Conservation (phyloP, 2,888 invertebrate species). For the Endomychus coccineus region DNA sequence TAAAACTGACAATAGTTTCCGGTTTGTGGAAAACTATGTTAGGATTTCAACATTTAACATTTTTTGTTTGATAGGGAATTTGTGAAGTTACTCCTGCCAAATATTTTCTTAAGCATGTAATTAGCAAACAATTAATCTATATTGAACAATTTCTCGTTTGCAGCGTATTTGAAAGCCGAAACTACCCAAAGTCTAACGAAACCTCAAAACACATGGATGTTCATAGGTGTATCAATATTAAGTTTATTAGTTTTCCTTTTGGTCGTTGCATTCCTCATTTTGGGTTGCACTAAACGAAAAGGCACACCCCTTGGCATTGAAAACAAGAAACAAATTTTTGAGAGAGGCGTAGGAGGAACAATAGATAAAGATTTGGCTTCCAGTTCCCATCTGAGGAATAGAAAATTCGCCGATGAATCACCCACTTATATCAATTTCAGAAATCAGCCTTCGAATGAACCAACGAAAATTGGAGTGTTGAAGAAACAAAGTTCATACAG, state of each 20-base stretch:
- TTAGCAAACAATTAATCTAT: too few relatives aligned
- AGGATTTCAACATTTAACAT: too few relatives aligned
- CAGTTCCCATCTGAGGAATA: constrained; percentile 44
- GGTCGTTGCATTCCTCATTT: constrained; percentile 48
- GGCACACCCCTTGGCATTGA: constrained; percentile 28
- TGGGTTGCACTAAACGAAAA: constrained; percentile 46
- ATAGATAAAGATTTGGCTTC: constrained; percentile 36
- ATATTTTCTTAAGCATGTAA: too few relatives aligned
- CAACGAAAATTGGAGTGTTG: constrained; percentile 26
- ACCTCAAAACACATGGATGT: constrained; percentile 54
- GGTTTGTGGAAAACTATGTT: too few relatives aligned
- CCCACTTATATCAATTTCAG: constrained; percentile 41
- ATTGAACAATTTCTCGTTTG: too few relatives aligned
- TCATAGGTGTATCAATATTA: constrained; percentile 55
- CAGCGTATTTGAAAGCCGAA: constrained; percentile 63
- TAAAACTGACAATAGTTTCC: too few relatives aligned
- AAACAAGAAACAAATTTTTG: constrained; percentile 37
- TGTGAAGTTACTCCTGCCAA: too few relatives aligned
- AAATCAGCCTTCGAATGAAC: constrained; percentile 31
- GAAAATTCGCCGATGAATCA: constrained; percentile 34
- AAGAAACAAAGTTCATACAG: constrained; percentile 28
- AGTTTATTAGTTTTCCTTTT: constrained; percentile 53
- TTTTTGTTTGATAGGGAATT: too few relatives aligned
- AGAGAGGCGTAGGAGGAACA: constrained; percentile 29
- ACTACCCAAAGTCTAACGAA: constrained; percentile 53